Evolutionary conservation across 2,113 vertebrate species (phyloP).

Genomic region (Tachuris rubrigastra): DNA sequence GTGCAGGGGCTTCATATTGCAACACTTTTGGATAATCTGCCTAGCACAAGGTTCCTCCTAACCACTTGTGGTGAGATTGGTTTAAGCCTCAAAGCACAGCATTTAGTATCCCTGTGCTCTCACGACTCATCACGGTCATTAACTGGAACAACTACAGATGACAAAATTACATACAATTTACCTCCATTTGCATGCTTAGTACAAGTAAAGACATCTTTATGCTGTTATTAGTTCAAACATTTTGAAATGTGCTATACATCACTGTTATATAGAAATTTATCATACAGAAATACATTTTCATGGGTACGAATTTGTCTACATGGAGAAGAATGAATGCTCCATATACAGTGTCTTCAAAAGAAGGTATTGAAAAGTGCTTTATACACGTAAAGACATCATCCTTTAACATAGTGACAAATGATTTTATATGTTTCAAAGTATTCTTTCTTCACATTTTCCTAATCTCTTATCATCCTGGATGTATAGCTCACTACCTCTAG

Average conservation of each 20-base stretch:
- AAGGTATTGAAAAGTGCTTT: background rate
- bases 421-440: background rate
- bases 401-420: background rate
- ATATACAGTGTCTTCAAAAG: background rate
- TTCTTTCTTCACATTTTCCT: background rate
- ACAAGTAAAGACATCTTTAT: background rate
- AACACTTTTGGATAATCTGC: background rate
- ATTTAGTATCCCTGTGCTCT: background rate
- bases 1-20: background rate
- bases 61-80: accelerated
- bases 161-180: background rate
- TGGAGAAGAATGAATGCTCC: background rate
- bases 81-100: background rate
- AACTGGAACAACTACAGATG: background rate
- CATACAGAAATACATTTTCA: background rate
- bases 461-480: background rate
- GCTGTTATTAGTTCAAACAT: background rate
- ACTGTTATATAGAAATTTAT: background rate
- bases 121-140: background rate
- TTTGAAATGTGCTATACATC: background rate
- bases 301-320: background rate
- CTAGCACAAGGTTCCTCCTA: background rate
- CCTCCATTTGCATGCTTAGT: background rate
- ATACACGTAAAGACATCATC: background rate
- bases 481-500: background rate